Evolutionary conservation across 2,888 invertebrate species (phyloP).

Genomic region (Rhagophthalmus giganteus): DNA sequence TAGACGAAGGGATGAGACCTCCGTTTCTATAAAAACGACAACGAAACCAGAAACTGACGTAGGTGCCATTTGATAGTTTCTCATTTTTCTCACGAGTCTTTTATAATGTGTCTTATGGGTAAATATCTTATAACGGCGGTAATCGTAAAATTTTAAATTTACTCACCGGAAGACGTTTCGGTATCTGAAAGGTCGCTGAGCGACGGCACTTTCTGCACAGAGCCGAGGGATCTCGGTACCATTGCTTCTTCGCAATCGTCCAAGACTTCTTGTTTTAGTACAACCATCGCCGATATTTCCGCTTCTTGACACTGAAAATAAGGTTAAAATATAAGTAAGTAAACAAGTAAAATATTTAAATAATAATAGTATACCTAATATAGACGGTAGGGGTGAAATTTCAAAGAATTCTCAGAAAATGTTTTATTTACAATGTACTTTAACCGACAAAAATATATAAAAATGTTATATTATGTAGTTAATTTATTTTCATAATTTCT

Average conservation of each 20-base stretch:
- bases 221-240: constrained; percentile 60
- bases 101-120: too few species aligned
- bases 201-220: constrained; percentile 85
- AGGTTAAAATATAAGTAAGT: constrained; percentile 5
- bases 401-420: too few species aligned
- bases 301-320: constrained; percentile 51
- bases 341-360: neutral
- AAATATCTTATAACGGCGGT: too few species aligned
- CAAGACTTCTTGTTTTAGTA: constrained; percentile 62
- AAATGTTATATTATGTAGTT: too few species aligned
- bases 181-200: constrained; percentile 89
- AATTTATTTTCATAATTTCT: too few species aligned
- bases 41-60: constrained; percentile 6
- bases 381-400: too few species aligned
- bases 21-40: constrained; percentile 1
- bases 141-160: too few species aligned
- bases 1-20: constrained; percentile 3
- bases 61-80: constrained; percentile 1
- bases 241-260: constrained; percentile 66
- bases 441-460: neutral
- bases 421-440: neutral
- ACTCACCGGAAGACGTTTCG: constrained; percentile 87
- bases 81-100: constrained; percentile 1
- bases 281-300: constrained; percentile 44
- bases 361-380: neutral